A percentile compares a stretch with the other conserved stretches of the same genome.
Conservation (phyloP, 2,113 vertebrate species). For the Isurus oxyrinchus region DNA sequence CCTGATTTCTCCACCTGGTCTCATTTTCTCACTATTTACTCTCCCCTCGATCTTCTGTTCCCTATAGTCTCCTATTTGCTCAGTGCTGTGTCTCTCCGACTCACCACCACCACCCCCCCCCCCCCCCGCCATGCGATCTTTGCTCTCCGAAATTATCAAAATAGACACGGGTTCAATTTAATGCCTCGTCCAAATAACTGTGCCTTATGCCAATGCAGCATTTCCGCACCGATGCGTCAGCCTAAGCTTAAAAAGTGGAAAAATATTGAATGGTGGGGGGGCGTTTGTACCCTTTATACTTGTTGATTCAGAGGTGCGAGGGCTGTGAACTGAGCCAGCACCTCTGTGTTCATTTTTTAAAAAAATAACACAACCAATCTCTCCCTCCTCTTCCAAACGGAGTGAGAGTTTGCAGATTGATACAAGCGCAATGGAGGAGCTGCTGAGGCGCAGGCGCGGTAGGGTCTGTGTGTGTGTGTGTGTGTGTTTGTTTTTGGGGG, state of each 20-base stretch:
- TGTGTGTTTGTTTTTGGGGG: no score
- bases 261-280: not conserved
- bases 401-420: not conserved
- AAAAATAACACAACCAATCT: not conserved
- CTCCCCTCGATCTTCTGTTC: no score
- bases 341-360: not conserved
- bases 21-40: no score
- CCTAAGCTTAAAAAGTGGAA: not conserved
- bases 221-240: not conserved
- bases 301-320: not conserved
- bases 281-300: no score
- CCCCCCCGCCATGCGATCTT: not conserved
- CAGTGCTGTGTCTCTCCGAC: no score
- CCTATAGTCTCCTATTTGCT: no score
- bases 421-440: not conserved
- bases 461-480: not conserved
- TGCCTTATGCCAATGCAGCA: not conserved
- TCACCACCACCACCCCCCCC: no score
- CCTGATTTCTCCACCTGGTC: not conserved
- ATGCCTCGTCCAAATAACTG: not conserved
- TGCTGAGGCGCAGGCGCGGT: not conserved
- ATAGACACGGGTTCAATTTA: not conserved
- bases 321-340: not conserved
- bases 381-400: not conserved
- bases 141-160: not conserved